Evolutionary conservation across 2,797 vertebrate genomes (phyloP).

Genomic region (Loris lydekkerianus): DNA sequence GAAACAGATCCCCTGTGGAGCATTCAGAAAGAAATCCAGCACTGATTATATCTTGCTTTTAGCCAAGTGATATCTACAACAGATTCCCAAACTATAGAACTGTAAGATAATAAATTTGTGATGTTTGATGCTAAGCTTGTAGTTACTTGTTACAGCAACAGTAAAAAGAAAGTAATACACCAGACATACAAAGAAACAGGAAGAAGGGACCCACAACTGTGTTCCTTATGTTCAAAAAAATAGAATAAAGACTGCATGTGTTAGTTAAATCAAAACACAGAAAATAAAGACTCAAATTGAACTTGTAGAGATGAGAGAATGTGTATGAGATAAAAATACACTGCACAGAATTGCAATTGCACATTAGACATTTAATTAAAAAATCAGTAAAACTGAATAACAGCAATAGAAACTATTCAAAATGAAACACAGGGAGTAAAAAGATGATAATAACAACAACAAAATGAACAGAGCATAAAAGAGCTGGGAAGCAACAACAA

Average conservation of each 20-base stretch:
- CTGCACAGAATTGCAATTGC: background rate
- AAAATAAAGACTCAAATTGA: background rate
- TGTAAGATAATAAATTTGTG: background rate
- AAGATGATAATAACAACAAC: background rate
- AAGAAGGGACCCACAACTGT: background rate
- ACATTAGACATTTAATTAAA: background rate
- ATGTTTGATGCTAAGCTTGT: background rate
- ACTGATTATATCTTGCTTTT: background rate
- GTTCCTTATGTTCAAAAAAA: background rate
- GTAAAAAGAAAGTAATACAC: background rate
- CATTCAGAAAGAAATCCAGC: background rate
- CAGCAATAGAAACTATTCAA: background rate
- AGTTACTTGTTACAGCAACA: background rate
- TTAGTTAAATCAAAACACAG: background rate
- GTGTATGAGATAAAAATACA: background rate
- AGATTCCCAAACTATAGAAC: background rate
- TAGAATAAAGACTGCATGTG: background rate
- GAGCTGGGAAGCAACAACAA: background rate
- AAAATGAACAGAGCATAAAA: background rate
- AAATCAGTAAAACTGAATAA: constrained; percentile 26
- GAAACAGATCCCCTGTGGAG: background rate
- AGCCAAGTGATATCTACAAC: background rate
- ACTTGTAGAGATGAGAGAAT: background rate
- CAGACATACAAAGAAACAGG: background rate
- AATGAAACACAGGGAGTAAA: background rate